Evolutionary conservation across 2,797 vertebrate genomes (phyloP).

Genomic region (Lithobates pipiens): DNA sequence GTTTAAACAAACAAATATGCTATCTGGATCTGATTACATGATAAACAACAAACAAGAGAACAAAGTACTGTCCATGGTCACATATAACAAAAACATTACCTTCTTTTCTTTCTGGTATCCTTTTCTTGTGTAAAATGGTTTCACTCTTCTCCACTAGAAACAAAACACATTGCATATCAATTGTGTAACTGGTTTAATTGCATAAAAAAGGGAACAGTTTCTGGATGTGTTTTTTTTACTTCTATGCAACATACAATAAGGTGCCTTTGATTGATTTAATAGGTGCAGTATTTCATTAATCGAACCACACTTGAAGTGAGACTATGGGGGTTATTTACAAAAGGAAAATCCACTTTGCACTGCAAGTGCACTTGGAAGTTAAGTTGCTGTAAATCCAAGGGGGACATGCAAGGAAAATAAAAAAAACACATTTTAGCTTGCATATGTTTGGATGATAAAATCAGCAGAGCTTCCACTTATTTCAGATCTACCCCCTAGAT

Average conservation of each 20-base stretch:
- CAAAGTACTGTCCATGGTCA: not conserved
- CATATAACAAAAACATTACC: not conserved
- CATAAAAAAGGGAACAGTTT: not conserved
- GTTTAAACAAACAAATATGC: not conserved
- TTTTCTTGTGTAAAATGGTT: slow-evolving; percentile 28
- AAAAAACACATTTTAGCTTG: too few relatives aligned
- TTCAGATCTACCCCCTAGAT: too few relatives aligned
- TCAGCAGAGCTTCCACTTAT: too few relatives aligned
- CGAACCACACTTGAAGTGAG: not conserved
- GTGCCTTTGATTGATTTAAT: not conserved
- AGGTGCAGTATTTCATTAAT: not conserved
- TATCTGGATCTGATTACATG: not conserved
- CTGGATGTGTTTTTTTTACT: not conserved
- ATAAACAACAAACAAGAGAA: not conserved
- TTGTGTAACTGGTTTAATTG: slow-evolving; percentile 13
- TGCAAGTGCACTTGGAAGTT: too few relatives aligned
- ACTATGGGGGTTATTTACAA: too few relatives aligned
- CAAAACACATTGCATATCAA: slow-evolving; percentile 16
- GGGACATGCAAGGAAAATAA: too few relatives aligned
- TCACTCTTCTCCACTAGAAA: not conserved
- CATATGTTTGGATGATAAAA: too few relatives aligned
- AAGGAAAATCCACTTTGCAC: too few relatives aligned
- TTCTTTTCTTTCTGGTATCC: not conserved
- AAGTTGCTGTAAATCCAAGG: too few relatives aligned
- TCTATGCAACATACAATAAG: not conserved